A percentile compares a stretch with the other conserved stretches of the same genome.
These are phyloP conservation scores for Teleopsis dalmanni DNA, from an alignment of 1,140 invertebrate species.

Conservation along the genomic window DNA sequence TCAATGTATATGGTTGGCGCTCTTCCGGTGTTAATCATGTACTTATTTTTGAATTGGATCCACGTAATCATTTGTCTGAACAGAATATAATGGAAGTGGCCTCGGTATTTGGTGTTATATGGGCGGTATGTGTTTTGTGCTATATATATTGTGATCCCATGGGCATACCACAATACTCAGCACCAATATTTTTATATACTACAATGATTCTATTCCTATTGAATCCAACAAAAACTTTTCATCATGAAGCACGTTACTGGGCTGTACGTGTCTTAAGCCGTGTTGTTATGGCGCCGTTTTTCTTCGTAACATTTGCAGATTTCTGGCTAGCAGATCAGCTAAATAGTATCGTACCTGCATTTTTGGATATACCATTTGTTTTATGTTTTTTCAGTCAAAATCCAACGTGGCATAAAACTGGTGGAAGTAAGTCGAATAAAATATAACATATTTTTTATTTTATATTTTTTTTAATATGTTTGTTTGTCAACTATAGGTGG, in stretches of 20 bases:
- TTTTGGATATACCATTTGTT: constrained; percentile 92
- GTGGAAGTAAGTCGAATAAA: constrained; percentile 45
- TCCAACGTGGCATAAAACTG: constrained; percentile 58
- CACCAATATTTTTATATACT: constrained; percentile 64
- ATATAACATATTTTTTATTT: background rate
- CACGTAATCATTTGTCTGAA: constrained; percentile 77
- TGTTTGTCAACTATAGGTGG: constrained; percentile 45
- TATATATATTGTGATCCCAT: constrained; percentile 64
- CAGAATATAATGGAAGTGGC: constrained; percentile 84
- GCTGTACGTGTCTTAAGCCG: constrained; percentile 51
- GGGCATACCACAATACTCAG: constrained; percentile 68
- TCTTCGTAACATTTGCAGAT: constrained; percentile 94
- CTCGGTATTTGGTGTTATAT: constrained; percentile 75
- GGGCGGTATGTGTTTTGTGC: constrained; percentile 62
- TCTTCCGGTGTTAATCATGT: constrained; percentile 79
- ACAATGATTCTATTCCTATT: constrained; percentile 67
- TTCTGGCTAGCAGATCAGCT: constrained; percentile 99
- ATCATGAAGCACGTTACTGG: constrained; percentile 69
- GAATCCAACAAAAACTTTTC: constrained; percentile 72
- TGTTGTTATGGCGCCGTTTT: constrained; percentile 86
- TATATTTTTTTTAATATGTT: background rate
- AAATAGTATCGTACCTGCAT: constrained; percentile 83
- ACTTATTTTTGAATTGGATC: constrained; percentile 88
- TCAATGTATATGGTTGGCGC: constrained; percentile 86
- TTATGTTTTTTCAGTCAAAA: constrained; percentile 73